These are phyloP conservation scores for Ivindomyrus marchei DNA, from an alignment of 2,113 vertebrate genomes.

Conservation along the genomic window DNA sequence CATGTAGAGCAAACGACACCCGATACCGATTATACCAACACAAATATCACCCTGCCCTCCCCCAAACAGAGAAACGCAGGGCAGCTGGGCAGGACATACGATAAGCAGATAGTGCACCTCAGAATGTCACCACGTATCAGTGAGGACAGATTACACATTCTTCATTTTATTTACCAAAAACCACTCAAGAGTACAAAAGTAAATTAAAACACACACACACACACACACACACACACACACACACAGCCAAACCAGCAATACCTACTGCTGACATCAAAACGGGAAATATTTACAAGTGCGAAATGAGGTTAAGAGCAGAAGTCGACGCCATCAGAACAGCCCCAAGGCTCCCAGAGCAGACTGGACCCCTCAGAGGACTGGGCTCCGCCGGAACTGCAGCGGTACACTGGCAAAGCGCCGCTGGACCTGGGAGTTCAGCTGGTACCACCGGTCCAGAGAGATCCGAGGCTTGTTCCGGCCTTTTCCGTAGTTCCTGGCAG, in stretches of 20 bases:
- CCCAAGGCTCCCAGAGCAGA: neutral
- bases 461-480: neutral
- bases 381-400: constrained; percentile 27
- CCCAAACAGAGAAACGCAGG: neutral
- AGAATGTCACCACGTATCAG: neutral
- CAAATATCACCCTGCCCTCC: neutral
- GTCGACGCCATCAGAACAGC: neutral
- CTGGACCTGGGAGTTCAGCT: neutral
- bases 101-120: neutral
- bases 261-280: neutral
- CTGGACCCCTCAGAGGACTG: neutral
- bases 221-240: neutral
- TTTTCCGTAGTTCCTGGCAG: neutral
- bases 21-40: neutral
- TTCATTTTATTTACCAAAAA: neutral
- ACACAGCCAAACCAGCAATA: neutral
- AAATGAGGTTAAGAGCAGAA: neutral
- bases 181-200: neutral
- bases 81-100: neutral
- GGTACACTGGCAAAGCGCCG: constrained; percentile 42
- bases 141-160: neutral
- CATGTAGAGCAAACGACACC: too few relatives aligned
- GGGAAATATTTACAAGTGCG: neutral
- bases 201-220: neutral
- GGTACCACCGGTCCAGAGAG: constrained; percentile 43